These are phyloP conservation scores for Papilio polytes DNA, from an alignment of 1,140 invertebrate species.

Conservation along the genomic window DNA sequence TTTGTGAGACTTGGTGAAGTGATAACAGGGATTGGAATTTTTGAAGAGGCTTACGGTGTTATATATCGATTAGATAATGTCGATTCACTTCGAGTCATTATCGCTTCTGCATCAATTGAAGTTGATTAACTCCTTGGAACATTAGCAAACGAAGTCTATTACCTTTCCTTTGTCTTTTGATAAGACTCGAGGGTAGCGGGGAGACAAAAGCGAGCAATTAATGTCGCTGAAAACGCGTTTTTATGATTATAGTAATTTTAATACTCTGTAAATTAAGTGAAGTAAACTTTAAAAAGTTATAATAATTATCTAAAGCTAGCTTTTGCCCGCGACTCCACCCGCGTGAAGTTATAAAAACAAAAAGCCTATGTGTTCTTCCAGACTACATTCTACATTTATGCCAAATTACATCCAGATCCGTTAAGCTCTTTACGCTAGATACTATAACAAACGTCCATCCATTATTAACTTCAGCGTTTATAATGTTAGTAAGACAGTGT, in stretches of 20 bases:
- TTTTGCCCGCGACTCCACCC: too few relatives aligned
- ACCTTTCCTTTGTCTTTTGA: constrained; percentile 40
- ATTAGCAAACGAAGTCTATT: constrained; percentile 44
- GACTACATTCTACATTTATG: too few relatives aligned
- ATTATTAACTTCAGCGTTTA: too few relatives aligned
- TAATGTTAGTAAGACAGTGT: too few relatives aligned
- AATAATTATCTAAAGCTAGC: background rate
- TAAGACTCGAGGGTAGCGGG: background rate
- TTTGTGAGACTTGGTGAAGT: constrained; percentile 40
- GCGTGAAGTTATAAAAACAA: too few relatives aligned
- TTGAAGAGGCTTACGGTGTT: constrained; percentile 42
- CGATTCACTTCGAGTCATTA: constrained; percentile 54
- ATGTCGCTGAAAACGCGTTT: constrained; percentile 4
- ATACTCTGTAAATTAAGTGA: background rate
- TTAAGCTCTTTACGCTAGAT: too few relatives aligned
- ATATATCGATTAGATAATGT: constrained; percentile 59
- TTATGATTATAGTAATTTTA: background rate
- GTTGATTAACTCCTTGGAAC: constrained; percentile 54
- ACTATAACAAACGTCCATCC: too few relatives aligned
- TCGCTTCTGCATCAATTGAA: constrained; percentile 61
- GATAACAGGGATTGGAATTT: constrained; percentile 30
- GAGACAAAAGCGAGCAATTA: constrained; percentile 20
- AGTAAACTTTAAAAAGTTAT: background rate
- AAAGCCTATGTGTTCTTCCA: too few relatives aligned
- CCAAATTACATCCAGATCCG: too few relatives aligned